phyloP scores from a whole-genome alignment of 2,113 vertebrate species.

The Cariama cristata region DNA sequence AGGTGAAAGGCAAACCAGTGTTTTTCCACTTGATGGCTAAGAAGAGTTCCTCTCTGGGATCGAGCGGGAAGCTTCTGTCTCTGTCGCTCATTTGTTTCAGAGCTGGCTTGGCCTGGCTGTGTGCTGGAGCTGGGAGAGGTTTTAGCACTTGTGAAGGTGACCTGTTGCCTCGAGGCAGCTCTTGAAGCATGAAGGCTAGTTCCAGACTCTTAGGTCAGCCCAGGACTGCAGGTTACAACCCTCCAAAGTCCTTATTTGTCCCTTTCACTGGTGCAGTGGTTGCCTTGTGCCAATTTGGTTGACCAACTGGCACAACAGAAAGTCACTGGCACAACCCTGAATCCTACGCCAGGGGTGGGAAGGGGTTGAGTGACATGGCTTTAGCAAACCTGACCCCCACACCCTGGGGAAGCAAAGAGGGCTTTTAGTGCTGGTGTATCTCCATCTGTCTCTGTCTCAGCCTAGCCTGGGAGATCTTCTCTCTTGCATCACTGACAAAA shows the following conservation, averaged over 20 bases:
- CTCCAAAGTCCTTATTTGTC: not conserved
- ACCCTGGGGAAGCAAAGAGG: not conserved
- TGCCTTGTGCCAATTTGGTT: not conserved
- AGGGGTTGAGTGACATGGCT: not conserved
- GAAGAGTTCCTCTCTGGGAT: not conserved
- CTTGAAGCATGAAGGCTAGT: not conserved
- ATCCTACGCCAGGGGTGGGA: not conserved
- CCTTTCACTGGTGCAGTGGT: not conserved
- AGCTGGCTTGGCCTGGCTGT: not conserved
- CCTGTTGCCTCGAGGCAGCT: not conserved
- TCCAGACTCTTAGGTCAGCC: not conserved
- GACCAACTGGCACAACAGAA: not conserved
- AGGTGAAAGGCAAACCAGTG: constrained; percentile 33
- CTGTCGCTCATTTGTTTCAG: not conserved
- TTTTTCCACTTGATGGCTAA: constrained; percentile 11
- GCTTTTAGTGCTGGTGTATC: not conserved
- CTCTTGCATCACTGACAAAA: not conserved
- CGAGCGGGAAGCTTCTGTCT: not conserved
- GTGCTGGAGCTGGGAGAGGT: not conserved
- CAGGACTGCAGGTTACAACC: not conserved
- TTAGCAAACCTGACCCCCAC: not conserved
- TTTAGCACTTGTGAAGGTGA: not conserved
- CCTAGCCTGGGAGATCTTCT: not conserved
- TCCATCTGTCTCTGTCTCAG: not conserved
- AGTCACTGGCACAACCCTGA: not conserved